Percentiles rank a stretch among this genome's conserved stretches.
Conservation (phyloP, 2,888 invertebrate species). For the Corythucha ciliata region DNA sequence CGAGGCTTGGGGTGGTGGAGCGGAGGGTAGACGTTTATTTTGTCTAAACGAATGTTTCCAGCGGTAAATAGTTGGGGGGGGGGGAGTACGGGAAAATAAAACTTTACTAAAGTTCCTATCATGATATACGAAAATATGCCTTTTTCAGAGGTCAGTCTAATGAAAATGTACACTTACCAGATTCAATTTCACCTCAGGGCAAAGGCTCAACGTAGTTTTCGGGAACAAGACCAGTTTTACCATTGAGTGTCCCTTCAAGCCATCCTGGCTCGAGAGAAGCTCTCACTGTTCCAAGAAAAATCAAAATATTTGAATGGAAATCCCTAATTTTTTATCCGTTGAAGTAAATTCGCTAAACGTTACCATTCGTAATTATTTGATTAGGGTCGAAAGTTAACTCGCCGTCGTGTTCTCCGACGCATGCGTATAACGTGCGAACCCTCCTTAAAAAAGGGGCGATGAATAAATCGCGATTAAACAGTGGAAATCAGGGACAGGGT, state of each 20-base stretch:
- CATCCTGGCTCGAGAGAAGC: conserved; percentile 93
- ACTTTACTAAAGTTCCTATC: too few species aligned
- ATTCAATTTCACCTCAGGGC: too few species aligned
- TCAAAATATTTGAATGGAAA: not conserved
- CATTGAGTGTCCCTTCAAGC: conserved; percentile 90
- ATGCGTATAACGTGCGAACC: conserved; percentile 90
- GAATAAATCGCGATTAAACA: not conserved
- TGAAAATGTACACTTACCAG: too few species aligned
- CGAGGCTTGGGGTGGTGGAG: too few species aligned
- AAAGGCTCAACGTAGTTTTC: conserved; percentile 92
- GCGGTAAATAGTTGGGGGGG: too few species aligned
- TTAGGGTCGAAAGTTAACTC: conserved; percentile 97
- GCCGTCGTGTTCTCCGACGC: conserved; percentile 91
- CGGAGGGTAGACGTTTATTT: too few species aligned
- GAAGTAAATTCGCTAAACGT: conserved; percentile 36
- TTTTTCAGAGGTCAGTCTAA: too few species aligned
- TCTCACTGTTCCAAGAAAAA: conserved; percentile 54
- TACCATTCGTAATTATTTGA: conserved; percentile 94
- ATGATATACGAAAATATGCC: too few species aligned
- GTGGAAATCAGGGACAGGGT: too few species aligned
- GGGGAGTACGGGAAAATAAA: too few species aligned
- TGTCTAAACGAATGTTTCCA: too few species aligned
- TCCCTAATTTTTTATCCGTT: not conserved
- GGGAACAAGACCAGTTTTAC: conserved; percentile 85
- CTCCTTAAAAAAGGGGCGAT: conserved; percentile 47